phyloP scores from a whole-genome alignment of 1,140 invertebrate genomes.

The Apis mellifera region DNA sequence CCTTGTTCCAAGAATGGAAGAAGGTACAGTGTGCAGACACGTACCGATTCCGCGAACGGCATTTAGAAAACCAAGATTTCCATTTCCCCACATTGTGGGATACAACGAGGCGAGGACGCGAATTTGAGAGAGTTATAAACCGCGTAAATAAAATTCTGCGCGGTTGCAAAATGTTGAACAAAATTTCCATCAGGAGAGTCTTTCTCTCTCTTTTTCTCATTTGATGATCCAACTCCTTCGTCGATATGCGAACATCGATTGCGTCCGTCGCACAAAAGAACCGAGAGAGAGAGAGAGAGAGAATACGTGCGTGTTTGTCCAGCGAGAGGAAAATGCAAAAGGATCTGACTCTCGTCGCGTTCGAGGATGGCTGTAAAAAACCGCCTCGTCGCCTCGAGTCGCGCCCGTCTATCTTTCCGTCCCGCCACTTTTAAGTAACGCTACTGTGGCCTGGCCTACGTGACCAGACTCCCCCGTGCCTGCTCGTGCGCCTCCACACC shows the following conservation, averaged over 20 bases:
- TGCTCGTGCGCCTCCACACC: neutral
- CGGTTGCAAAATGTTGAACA: no score
- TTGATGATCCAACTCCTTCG: neutral
- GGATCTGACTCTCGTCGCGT: conserved; percentile 22
- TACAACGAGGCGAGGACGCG: no score
- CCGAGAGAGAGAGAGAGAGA: neutral
- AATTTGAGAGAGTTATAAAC: neutral
- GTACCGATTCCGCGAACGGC: neutral
- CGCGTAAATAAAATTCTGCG: neutral
- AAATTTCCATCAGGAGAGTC: neutral
- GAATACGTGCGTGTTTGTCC: no score
- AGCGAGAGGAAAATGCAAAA: conserved; percentile 27
- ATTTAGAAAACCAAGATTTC: neutral
- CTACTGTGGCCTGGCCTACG: conserved; percentile 27
- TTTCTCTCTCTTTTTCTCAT: neutral
- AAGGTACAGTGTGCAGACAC: neutral
- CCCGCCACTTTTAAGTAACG: conserved; percentile 38
- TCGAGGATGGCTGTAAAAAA: conserved; percentile 13
- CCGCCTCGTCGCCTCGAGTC: neutral
- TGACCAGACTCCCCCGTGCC: conserved; percentile 19
- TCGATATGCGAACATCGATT: conserved; percentile 20
- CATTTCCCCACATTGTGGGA: neutral
- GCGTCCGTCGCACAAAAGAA: no score
- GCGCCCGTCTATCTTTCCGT: conserved; percentile 29
- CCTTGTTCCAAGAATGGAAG: neutral